These are phyloP conservation scores for Nesometra sesokonis DNA, from an alignment of 35 echinoderm and acorn worm genomes.

Conservation along the genomic window DNA sequence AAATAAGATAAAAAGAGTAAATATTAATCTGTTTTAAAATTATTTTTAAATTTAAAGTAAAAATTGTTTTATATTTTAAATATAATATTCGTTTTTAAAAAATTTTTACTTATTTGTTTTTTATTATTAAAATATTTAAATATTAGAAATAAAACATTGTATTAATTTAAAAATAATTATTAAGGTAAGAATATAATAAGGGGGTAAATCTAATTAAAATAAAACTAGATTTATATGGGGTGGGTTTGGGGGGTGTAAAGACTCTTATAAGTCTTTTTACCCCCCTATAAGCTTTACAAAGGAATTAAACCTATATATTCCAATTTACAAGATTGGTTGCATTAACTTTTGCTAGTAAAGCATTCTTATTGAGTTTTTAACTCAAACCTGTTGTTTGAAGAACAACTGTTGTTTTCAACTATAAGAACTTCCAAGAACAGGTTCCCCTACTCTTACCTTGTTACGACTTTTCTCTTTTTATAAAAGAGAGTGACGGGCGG, in stretches of 20 bases:
- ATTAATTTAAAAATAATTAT: background rate
- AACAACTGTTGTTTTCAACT: constrained; percentile 40
- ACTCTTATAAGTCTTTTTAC: constrained; percentile 2
- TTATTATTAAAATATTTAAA: no score
- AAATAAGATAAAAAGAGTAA: no score
- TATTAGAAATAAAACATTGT: background rate
- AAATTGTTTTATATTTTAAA: no score
- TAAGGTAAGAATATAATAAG: background rate
- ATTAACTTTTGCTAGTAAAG: constrained; percentile 12
- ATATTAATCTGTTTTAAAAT: no score
- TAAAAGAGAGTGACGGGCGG: constrained; percentile 76
- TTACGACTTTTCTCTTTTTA: constrained; percentile 83
- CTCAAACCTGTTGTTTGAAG: constrained; percentile 41
- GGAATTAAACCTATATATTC: constrained; percentile 31
- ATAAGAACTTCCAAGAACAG: constrained; percentile 37
- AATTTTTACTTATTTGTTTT: no score
- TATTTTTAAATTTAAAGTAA: no score
- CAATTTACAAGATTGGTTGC: constrained; percentile 57
- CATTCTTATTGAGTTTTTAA: constrained; percentile 22
- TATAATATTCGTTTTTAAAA: no score
- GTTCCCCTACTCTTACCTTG: constrained; percentile 78
- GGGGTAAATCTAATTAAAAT: no score
- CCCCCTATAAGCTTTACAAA: constrained; percentile 6
- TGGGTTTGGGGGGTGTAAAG: background rate
- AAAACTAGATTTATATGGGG: no score